Percentiles rank a stretch among this genome's conserved stretches.
phyloP scores from a whole-genome alignment of 2,113 vertebrate species.

The Oryctolagus cuniculus region mOryCun1.1 NC_091438.1:4751001-4751500 shows the following conservation, averaged over 20 bases:
- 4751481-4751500: neutral
- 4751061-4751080: too few relatives aligned
- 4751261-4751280: neutral
- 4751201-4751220: constrained; percentile 58
- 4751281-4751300: neutral
- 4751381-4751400: neutral
- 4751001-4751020: too few relatives aligned
- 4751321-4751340: neutral
- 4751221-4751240: constrained; percentile 52
- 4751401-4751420: neutral
- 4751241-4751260: neutral
- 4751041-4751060: too few relatives aligned
- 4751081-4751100: too few relatives aligned
- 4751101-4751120: too few relatives aligned
- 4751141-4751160: neutral
- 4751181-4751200: constrained; percentile 53
- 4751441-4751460: neutral
- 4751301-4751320: neutral
- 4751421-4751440: neutral
- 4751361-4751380: neutral
- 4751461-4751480: neutral
- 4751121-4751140: too few relatives aligned
- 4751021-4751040: too few relatives aligned
- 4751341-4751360: neutral
- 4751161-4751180: constrained; percentile 38